A percentile compares a stretch with the other conserved stretches of the same genome.
Conservation (phyloP, 2,797 vertebrate genomes). For the Gymnodraco acuticeps region DNA sequence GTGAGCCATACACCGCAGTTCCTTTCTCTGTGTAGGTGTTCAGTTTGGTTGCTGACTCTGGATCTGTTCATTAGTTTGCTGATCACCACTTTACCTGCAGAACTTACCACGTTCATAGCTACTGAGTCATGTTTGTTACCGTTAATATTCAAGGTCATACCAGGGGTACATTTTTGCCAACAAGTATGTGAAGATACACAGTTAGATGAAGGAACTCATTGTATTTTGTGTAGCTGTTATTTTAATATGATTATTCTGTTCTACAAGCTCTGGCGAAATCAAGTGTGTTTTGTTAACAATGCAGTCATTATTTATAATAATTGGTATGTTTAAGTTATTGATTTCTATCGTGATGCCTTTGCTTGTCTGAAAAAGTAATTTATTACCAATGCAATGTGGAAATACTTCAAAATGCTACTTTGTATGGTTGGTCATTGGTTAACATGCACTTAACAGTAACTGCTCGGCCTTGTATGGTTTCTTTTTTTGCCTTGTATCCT, state of each 20-base stretch:
- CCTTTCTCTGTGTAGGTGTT: neutral
- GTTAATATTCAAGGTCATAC: constrained; percentile 41
- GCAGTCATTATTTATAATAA: constrained; percentile 76
- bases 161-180: constrained; percentile 38
- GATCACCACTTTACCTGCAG: constrained; percentile 1
- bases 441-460: constrained; percentile 61
- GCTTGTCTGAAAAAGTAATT: constrained; percentile 60
- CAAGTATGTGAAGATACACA: constrained; percentile 53
- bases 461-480: constrained; percentile 33
- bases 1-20: neutral
- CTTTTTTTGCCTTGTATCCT: constrained; percentile 2
- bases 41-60: constrained; percentile 17
- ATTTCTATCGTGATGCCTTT: constrained; percentile 71
- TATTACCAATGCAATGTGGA: constrained; percentile 50
- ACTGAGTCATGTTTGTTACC: constrained; percentile 39
- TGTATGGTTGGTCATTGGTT: constrained; percentile 44
- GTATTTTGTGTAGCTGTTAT: constrained; percentile 57
- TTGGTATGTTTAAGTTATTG: constrained; percentile 80
- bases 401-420: constrained; percentile 52
- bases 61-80: constrained; percentile 6
- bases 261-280: constrained; percentile 47
- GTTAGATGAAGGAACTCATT: constrained; percentile 53
- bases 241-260: constrained; percentile 62
- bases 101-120: neutral
- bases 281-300: constrained; percentile 66